These are phyloP conservation scores for Phania funesta DNA, from an alignment of 2,888 invertebrate species.

Conservation along the genomic window DNA sequence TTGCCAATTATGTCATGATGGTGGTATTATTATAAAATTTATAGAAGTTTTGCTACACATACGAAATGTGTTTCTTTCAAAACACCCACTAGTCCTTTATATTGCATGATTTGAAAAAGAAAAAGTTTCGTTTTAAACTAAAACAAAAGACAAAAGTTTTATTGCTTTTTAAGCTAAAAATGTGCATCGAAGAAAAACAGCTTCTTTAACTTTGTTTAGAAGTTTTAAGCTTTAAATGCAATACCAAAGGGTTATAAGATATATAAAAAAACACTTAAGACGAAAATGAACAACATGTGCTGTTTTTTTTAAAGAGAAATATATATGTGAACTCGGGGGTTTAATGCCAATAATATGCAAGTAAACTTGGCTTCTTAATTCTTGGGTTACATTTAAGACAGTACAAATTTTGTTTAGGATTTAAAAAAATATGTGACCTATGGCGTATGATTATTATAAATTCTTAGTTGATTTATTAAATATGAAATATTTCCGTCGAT, in stretches of 20 bases:
- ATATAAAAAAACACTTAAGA: background rate
- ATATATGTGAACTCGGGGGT: background rate
- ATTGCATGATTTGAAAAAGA: too few relatives aligned
- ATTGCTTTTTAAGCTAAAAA: conserved; percentile 56
- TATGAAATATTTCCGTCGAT: background rate
- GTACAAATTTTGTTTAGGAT: background rate
- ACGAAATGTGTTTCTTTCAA: background rate
- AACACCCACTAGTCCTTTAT: too few relatives aligned
- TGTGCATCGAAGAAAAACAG: conserved; percentile 9
- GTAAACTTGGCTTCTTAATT: too few relatives aligned
- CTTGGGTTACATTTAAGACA: background rate
- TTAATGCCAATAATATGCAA: too few relatives aligned
- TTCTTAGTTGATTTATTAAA: background rate
- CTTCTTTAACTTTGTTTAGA: conserved; percentile 13
- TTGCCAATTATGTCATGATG: conserved; percentile 41
- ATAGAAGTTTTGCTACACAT: conserved; percentile 13
- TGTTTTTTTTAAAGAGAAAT: background rate
- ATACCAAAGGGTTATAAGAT: background rate
- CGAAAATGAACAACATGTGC: conserved; percentile 24
- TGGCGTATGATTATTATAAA: background rate
- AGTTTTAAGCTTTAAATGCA: conserved; percentile 45
- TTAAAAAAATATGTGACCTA: background rate
- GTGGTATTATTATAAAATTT: conserved; percentile 19
- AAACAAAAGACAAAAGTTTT: conserved; percentile 41
- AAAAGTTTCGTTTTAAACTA: background rate